Conservation (phyloP, 1,140 invertebrate genomes). For the Triops cancriformis region DNA sequence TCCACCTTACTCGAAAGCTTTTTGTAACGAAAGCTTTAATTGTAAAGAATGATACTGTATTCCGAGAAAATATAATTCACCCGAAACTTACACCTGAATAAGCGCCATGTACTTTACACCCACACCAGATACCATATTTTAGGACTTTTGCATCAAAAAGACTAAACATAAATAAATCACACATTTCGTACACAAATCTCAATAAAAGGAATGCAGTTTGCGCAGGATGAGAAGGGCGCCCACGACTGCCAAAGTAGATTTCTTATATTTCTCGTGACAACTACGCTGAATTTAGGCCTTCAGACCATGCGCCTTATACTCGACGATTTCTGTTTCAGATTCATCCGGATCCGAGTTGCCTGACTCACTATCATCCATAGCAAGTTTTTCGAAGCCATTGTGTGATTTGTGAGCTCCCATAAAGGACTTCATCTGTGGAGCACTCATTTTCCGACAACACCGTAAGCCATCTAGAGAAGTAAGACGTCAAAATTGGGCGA, state of each 20-base stretch:
- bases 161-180: not conserved
- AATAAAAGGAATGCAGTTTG: slow-evolving; percentile 7
- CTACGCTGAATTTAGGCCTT: not conserved
- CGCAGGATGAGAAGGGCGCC: not conserved
- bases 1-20: no score
- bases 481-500: not conserved
- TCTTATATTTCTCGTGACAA: not conserved
- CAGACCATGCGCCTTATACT: not conserved
- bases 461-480: not conserved
- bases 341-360: slow-evolving; percentile 12
- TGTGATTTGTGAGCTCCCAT: slow-evolving; percentile 18
- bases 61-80: not conserved
- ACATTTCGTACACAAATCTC: not conserved
- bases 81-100: not conserved
- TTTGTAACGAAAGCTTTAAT: no score
- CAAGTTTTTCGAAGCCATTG: slow-evolving; percentile 27
- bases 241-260: not conserved
- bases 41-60: not conserved
- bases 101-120: not conserved
- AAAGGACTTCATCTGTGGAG: not conserved
- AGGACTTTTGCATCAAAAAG: not conserved
- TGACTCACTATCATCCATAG: slow-evolving; percentile 25
- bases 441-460: not conserved
- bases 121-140: not conserved
- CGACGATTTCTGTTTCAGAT: slow-evolving; percentile 23